A percentile compares a stretch with the other conserved stretches of the same genome.
Evolutionary conservation across 2,888 invertebrate species (phyloP).

Genomic region (Eupsilia transversa): DNA sequence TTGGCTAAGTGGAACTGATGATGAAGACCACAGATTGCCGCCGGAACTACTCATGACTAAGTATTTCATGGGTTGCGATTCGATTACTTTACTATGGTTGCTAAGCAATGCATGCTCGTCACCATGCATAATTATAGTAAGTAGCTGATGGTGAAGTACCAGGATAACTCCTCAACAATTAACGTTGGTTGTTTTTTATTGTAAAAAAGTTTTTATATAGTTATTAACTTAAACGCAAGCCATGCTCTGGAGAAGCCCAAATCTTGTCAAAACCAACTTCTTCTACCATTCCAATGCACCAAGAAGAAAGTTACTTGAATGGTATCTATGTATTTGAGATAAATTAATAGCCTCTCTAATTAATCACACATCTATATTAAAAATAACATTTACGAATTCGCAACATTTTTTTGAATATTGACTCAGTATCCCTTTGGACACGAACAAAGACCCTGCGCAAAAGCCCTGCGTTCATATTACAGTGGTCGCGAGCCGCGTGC

Average conservation of each 20-base stretch:
- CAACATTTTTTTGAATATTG: neutral
- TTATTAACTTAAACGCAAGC: too few species aligned
- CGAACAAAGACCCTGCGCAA: conserved; percentile 69
- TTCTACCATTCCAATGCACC: neutral
- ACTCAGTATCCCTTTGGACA: conserved; percentile 57
- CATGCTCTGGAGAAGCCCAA: neutral
- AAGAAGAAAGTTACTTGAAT: neutral
- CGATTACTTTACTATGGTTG: too few species aligned
- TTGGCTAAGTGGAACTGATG: too few species aligned
- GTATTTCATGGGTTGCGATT: too few species aligned
- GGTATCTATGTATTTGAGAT: neutral
- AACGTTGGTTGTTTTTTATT: too few species aligned
- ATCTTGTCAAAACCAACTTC: neutral
- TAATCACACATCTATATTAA: neutral
- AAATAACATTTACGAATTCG: neutral
- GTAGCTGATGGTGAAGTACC: too few species aligned
- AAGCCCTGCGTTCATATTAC: conserved; percentile 84
- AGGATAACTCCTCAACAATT: too few species aligned
- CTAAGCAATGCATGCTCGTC: too few species aligned
- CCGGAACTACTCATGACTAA: too few species aligned
- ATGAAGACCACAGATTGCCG: too few species aligned
- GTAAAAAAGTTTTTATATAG: too few species aligned
- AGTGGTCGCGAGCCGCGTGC: conserved; percentile 81
- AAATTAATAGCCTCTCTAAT: neutral
- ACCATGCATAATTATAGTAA: too few species aligned